Evolutionary conservation across 2,888 invertebrate species (phyloP), one percentile per base, ranked within the genome.

Genomic region (Epinotia ramella): DNA sequence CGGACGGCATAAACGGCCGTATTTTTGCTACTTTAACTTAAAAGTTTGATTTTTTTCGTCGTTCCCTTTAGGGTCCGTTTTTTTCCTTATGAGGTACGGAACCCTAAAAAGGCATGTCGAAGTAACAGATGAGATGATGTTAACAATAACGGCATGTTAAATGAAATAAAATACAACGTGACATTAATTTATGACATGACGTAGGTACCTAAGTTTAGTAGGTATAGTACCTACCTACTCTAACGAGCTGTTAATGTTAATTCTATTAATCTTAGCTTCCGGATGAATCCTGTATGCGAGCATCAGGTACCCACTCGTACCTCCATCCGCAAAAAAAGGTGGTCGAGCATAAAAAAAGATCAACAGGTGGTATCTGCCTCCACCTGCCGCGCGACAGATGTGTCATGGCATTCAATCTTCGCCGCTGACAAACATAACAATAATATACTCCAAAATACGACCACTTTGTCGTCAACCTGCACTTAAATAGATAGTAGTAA

Each of bases 311-410:
- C 53, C 53, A 53, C 7, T 53, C 13, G 49, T 28, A 67, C 57
- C 49, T 7, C 28, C 18, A n/a, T 60, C 33, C 56, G 59, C 28
- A 67, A 63, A 73, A 78, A 78, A 73, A 76, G 64, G 33, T 64
- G 59, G 46, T 49, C 44, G 65, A 71, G 62, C 65, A 67, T n/a
- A 91, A 92, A 92, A 28, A 88, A 84, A 82, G 84, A 83, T 53
- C 85, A 91, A 91, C 92, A 93, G 92, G 92, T 93, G 92, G 82
- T 84, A 79, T 76, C 73, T 74, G 73, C 77, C 79, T 80, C 80
- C 92, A 92, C 91, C 92, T 91, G 92, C 90, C 78, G 79, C 77
- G 77, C 84, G 88, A 85, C 91, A 91, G 91, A 91, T 91, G 92
- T 81, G 80, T 81, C 59, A 53, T 49, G 65, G 75, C 70, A 60